A percentile compares a stretch with the other conserved stretches of the same genome.
These are phyloP conservation scores for Drosophila nebulosa DNA, from an alignment of 1,140 invertebrate species.

Conservation along the genomic window DNA sequence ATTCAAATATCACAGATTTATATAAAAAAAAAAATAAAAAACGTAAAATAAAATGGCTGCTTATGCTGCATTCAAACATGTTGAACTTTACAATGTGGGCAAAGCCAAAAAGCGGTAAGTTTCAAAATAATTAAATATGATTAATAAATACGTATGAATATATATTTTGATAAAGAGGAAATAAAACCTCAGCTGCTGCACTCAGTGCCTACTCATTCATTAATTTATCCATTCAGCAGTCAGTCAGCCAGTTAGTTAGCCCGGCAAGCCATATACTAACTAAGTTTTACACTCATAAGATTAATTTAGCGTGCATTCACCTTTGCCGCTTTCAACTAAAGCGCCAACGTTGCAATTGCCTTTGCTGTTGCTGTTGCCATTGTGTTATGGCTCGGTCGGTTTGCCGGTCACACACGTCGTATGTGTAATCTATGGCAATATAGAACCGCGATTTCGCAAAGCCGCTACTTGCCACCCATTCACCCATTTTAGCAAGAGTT, in stretches of 20 bases:
- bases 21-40: slow-evolving; percentile 15
- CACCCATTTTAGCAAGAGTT: slow-evolving; percentile 14
- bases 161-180: neutral
- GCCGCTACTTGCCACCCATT: neutral
- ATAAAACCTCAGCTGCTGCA: neutral
- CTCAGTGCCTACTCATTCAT: neutral
- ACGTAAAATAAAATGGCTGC: slow-evolving; percentile 85
- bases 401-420: slow-evolving; percentile 36
- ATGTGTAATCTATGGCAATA: slow-evolving; percentile 40
- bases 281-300: slow-evolving; percentile 16
- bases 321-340: slow-evolving; percentile 35
- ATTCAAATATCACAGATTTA: slow-evolving; percentile 1
- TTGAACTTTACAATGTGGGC: slow-evolving; percentile 87
- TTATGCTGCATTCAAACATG: slow-evolving; percentile 87
- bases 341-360: neutral
- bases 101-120: slow-evolving; percentile 86
- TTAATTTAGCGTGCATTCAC: slow-evolving; percentile 71
- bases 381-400: neutral
- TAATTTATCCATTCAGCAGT: neutral
- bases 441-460: slow-evolving; percentile 45
- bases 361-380: neutral
- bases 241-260: neutral
- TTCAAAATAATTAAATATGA: slow-evolving; percentile 1
- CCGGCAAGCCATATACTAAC: neutral
- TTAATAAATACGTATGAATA: neutral